Evolutionary conservation across 1,140 invertebrate species (phyloP).

Genomic region (Lordiphosa clarofinis): DNA sequence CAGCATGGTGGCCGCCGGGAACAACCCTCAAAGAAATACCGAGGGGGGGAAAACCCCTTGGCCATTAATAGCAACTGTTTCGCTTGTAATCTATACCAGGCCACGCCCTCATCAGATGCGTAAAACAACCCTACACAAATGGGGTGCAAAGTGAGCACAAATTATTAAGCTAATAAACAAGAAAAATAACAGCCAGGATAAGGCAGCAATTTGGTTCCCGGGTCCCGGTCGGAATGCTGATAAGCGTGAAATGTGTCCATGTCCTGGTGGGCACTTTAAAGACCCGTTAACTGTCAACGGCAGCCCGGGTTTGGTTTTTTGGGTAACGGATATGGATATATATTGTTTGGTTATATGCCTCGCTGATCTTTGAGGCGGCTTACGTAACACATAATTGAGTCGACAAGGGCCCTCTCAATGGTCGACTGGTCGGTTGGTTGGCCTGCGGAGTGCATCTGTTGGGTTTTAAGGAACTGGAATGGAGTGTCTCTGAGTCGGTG

Average conservation of each 20-base stretch:
- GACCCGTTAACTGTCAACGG: conserved; percentile 61
- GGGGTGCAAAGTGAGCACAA: conserved; percentile 62
- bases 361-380: conserved; percentile 63
- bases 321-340: conserved; percentile 34
- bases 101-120: conserved; percentile 42
- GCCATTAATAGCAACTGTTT: conserved; percentile 67
- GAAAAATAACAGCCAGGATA: conserved; percentile 49
- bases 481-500: neutral
- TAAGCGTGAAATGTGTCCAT: conserved; percentile 62
- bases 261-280: conserved; percentile 48
- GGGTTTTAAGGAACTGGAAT: conserved; percentile 39
- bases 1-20: conserved; percentile 61
- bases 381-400: conserved; percentile 59
- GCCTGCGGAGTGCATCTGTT: conserved; percentile 59
- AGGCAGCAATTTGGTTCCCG: conserved; percentile 45
- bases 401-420: conserved; percentile 21
- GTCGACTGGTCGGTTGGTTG: conserved; percentile 1
- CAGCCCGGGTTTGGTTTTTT: conserved; percentile 35
- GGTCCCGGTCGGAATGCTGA: conserved; percentile 36
- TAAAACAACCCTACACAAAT: conserved; percentile 18
- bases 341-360: conserved; percentile 63
- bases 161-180: conserved; percentile 74
- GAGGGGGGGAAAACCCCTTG: neutral
- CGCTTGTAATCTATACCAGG: conserved; percentile 68
- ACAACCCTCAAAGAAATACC: conserved; percentile 12